Evolutionary conservation across 1,140 invertebrate genomes (phyloP).

Genomic region (Anastrepha ludens): DNA sequence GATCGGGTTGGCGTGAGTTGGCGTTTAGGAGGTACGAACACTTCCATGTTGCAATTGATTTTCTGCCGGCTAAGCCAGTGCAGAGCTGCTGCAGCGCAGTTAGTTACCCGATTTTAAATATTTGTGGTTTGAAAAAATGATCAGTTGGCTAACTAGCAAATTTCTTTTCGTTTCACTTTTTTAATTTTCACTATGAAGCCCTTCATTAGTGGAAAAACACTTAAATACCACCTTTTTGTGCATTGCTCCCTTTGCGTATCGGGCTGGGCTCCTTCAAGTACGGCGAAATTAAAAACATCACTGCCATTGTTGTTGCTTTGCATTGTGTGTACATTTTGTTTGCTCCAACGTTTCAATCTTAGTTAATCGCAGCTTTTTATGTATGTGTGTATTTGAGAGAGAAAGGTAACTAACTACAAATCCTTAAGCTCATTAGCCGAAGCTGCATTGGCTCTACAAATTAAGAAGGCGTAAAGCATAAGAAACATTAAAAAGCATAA

Average conservation of each 20-base stretch:
- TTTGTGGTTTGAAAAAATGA: background rate
- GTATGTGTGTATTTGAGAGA: background rate
- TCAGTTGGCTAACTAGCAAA: background rate
- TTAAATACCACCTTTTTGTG: background rate
- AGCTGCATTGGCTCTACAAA: background rate
- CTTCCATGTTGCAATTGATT: background rate
- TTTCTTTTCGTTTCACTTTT: background rate
- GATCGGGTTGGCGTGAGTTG: background rate
- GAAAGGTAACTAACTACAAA: background rate
- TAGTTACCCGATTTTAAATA: background rate
- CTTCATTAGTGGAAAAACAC: conserved; percentile 37
- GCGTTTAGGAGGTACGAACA: background rate
- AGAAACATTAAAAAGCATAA: background rate
- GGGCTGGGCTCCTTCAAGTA: background rate
- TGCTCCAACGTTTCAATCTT: background rate
- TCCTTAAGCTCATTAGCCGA: background rate
- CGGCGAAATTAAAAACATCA: background rate
- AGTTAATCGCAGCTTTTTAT: background rate
- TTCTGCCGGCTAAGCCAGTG: background rate
- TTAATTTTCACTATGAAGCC: conserved; percentile 27
- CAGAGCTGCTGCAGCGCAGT: background rate
- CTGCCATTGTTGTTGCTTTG: background rate
- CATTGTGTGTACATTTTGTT: background rate
- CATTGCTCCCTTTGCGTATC: background rate
- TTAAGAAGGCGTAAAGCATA: background rate